Evolutionary conservation across 2,797 vertebrate genomes (phyloP), one percentile per base, ranked within the genome.

Genomic region (Sylvilagus floridanus): DNA sequence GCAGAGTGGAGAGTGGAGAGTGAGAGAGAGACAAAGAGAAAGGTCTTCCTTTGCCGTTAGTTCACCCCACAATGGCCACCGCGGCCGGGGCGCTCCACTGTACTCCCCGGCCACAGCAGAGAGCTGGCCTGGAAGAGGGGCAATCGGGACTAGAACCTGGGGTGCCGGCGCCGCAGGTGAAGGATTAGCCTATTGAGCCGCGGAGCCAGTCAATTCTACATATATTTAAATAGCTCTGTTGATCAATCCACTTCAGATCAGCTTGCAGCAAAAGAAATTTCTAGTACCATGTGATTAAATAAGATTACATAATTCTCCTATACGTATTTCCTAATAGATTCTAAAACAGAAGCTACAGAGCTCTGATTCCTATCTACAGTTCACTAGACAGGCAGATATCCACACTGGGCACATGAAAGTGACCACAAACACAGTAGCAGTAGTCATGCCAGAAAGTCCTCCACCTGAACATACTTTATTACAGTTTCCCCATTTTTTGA

Each of bases 211-310:
- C 37, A 42, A 42, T 42, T 42, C 35, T 47, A 79, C 30, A 68
- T 62, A 60, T 60, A 65, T 60, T 93, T 82, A 86, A 92, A 83
- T 8, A 90, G 35, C 63, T 93, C 62, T 75, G 14, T 26, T 42
- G 76, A 63, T 91, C 82, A 79, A 82, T 52, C 52, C 32, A 78
- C 10, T 86, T 92, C 24, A 35, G 47, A 57, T 82, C 47, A 60
- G 54, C 65, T 87, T 77, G 13, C 54, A 83, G 16, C 37, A 93
- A 96, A 82, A 93, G n/a, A 47, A 77, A 81, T 57, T 71, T 75
- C 78, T 52, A 84, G 78, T 81, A 91, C 88, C 78, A 73, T 7
- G 65, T 73, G 26, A 88, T 50, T 84, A 88, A 69, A 32, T 79
- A 90, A 79, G 22, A 84, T 26, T 87, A 8, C 35, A 87, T 62